These are phyloP conservation scores for Pholis gunnellus DNA, from an alignment of 2,113 vertebrate species.

Conservation along the genomic window DNA sequence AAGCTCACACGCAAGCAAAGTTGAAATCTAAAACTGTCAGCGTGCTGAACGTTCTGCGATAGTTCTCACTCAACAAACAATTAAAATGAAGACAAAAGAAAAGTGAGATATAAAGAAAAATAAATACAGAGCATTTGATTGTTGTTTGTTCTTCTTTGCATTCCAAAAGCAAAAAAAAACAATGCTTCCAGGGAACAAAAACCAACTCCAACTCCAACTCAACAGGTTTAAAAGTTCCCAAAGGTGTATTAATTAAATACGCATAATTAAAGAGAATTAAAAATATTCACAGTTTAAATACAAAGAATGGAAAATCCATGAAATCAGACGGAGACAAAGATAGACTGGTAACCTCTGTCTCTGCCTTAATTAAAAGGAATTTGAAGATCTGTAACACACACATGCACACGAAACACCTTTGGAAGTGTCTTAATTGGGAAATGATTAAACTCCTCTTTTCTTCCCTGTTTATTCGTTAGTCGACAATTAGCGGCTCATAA, in stretches of 20 bases:
- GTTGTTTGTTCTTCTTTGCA: constrained; percentile 14
- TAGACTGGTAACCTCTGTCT: constrained; percentile 61
- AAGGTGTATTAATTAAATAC: constrained; percentile 70
- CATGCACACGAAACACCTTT: constrained; percentile 66
- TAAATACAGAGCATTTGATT: not conserved
- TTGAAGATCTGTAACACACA: constrained; percentile 53
- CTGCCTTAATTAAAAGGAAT: constrained; percentile 69
- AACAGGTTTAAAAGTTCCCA: constrained; percentile 50
- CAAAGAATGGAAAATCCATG: constrained; percentile 44
- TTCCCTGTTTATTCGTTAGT: constrained; percentile 68
- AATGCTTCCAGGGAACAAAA: constrained; percentile 5
- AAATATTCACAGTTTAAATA: constrained; percentile 62
- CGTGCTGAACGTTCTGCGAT: not conserved
- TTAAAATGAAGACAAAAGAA: not conserved
- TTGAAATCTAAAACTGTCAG: not conserved
- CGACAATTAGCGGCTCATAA: constrained; percentile 72
- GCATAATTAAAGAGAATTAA: constrained; percentile 74
- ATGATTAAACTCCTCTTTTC: constrained; percentile 74
- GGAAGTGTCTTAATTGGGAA: constrained; percentile 74
- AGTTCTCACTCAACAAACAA: constrained; percentile 10
- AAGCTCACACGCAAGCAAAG: not conserved
- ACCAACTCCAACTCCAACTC: constrained; percentile 29
- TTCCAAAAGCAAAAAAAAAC: constrained; percentile 4
- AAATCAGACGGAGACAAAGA: constrained; percentile 67
- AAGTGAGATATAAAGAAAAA: not conserved